Percentiles rank a stretch among this genome's conserved stretches.
Conservation (phyloP, 2,113 vertebrate genomes). For the Fregata magnificens region DNA sequence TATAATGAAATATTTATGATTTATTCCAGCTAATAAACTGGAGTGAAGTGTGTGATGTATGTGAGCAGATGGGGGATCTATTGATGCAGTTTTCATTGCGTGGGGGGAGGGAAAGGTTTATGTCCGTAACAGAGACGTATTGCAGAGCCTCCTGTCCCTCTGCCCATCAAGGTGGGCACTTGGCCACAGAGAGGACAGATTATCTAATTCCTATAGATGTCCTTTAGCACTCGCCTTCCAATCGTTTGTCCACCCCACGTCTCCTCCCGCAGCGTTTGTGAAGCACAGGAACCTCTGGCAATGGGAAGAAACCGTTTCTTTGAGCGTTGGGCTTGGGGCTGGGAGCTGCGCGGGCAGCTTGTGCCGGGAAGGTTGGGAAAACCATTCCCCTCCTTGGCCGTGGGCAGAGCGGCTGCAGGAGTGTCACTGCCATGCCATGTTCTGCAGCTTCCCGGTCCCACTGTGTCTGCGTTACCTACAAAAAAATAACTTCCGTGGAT, state of each 20-base stretch:
- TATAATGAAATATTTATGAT: slow-evolving; percentile 94
- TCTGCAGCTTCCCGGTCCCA: background rate
- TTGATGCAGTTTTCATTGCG: slow-evolving; percentile 62
- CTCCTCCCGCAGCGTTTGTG: background rate
- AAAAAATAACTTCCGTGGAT: background rate
- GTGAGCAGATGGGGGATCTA: slow-evolving; percentile 87
- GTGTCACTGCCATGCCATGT: background rate
- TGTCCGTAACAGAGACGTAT: background rate
- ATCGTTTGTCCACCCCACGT: background rate
- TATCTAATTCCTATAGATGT: background rate
- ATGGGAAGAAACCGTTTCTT: background rate
- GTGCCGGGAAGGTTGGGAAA: background rate
- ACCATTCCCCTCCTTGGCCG: background rate
- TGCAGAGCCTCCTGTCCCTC: background rate
- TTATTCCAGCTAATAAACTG: slow-evolving; percentile 94
- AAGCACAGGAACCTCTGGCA: background rate
- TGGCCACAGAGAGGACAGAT: background rate
- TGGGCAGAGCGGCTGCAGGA: background rate
- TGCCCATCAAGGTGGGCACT: background rate
- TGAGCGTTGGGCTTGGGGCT: background rate
- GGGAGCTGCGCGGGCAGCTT: background rate
- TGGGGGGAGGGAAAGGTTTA: background rate
- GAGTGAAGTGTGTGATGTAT: slow-evolving; percentile 90
- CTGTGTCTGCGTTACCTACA: background rate
- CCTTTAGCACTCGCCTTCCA: background rate